Evolutionary conservation across 2,113 vertebrate species (phyloP).

Genomic region (Lathamus discolor): DNA sequence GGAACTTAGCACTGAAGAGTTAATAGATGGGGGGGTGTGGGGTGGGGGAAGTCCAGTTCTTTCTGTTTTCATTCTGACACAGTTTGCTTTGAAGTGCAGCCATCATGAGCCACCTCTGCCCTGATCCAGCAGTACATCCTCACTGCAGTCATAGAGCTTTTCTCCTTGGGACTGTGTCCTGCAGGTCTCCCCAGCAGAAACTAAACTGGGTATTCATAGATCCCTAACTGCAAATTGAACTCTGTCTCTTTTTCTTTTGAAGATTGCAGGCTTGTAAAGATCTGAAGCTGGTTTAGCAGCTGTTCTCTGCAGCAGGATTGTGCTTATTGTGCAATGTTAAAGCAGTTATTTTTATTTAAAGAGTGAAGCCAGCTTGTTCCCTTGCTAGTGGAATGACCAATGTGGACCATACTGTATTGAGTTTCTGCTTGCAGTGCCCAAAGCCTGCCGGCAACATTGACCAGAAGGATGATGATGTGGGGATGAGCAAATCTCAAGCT

Average conservation of each 20-base stretch:
- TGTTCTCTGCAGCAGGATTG: neutral
- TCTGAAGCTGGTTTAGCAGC: neutral
- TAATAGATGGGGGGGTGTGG: neutral
- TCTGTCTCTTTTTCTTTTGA: neutral
- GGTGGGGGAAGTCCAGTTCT: neutral
- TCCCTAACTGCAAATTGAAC: neutral
- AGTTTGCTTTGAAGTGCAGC: neutral
- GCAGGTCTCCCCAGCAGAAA: neutral
- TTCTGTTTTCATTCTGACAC: neutral
- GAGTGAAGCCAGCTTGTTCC: neutral
- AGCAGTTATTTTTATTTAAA: neutral
- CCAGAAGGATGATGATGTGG: neutral
- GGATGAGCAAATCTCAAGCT: neutral
- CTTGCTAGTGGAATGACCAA: neutral
- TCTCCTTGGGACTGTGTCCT: neutral
- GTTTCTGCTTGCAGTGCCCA: neutral
- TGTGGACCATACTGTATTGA: fast-evolving
- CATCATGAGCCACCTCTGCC: neutral
- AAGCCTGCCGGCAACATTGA: neutral
- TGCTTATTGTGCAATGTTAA: neutral
- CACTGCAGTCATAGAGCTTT: neutral
- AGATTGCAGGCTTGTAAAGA: neutral
- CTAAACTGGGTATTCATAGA: neutral
- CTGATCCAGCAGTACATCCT: neutral
- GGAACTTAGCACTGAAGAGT: neutral